Conservation (phyloP, 2,797 vertebrate species). For the Brotula barbata region DNA sequence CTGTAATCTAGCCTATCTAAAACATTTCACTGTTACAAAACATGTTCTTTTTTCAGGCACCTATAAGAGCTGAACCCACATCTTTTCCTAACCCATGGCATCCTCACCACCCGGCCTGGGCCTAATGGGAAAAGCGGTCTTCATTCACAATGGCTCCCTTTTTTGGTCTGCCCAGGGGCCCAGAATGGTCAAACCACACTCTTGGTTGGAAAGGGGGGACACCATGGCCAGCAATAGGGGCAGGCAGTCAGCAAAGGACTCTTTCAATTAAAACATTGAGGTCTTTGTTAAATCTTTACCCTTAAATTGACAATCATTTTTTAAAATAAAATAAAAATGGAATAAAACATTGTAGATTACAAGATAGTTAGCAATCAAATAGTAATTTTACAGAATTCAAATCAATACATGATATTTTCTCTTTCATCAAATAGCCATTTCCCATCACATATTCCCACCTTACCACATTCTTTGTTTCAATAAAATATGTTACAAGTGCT, state of each 20-base stretch:
- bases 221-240: constrained; percentile 97
- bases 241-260: constrained; percentile 95
- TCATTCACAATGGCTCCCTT: constrained; percentile 96
- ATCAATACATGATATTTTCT: constrained; percentile 47
- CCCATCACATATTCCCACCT: constrained; percentile 52
- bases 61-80: constrained; percentile 94
- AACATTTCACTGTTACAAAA: constrained; percentile 79
- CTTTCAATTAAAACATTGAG: constrained; percentile 99
- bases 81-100: constrained; percentile 94
- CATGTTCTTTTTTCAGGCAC: constrained; percentile 85
- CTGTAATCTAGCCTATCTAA: constrained; percentile 82
- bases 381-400: constrained; percentile 56
- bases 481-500: constrained; percentile 15
- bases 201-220: constrained; percentile 98
- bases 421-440: constrained; percentile 53
- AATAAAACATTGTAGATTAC: constrained; percentile 80
- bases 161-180: constrained; percentile 95
- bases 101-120: constrained; percentile 96
- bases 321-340: constrained; percentile 72
- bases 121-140: constrained; percentile 94
- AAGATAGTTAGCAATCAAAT: constrained; percentile 67
- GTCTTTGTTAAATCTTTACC: constrained; percentile 96
- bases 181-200: constrained; percentile 95
- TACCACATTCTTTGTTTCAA: constrained; percentile 20
- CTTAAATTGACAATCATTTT: constrained; percentile 88